Percentiles rank a stretch among this genome's conserved stretches.
phyloP scores from a whole-genome alignment of 1,140 invertebrate genomes.

The Drosophila pandora region DNA sequence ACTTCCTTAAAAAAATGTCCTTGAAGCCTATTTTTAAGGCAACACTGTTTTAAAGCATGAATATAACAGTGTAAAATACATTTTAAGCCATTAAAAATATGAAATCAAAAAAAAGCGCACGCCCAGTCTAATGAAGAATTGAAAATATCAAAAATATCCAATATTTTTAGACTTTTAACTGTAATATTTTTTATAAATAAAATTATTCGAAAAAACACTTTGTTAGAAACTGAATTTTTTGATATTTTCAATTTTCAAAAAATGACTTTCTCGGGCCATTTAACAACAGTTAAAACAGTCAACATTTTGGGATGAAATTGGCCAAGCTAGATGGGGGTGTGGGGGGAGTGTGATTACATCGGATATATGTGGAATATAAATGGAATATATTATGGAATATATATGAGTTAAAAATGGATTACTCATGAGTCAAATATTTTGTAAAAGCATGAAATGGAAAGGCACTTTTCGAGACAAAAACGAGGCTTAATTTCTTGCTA shows the following conservation, averaged over 20 bases:
- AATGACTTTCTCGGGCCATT: not conserved
- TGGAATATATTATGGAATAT: not conserved
- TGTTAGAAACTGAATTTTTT: not conserved
- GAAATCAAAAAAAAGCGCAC: not conserved
- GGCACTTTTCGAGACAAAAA: not conserved
- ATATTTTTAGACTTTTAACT: not conserved
- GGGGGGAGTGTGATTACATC: not conserved
- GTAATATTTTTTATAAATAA: not conserved
- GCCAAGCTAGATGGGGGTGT: slow-evolving; percentile 1
- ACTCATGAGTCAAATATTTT: not conserved
- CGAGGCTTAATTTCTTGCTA: not conserved
- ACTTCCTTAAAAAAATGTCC: too few species aligned
- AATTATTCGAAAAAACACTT: not conserved
- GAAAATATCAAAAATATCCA: not conserved
- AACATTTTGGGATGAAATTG: slow-evolving; percentile 1
- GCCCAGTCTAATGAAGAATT: not conserved
- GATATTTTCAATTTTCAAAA: not conserved
- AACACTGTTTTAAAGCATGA: not conserved
- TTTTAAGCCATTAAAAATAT: not conserved
- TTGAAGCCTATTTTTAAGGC: not conserved
- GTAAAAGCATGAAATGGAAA: slow-evolving; percentile 1
- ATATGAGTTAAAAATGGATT: not conserved
- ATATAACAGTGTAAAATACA: slow-evolving; percentile 1
- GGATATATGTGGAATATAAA: not conserved
- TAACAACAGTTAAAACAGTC: slow-evolving; percentile 2